Base-by-base conservation (phyloP, 2,113 vertebrate species). In the Diadophis punctatus region DNA sequence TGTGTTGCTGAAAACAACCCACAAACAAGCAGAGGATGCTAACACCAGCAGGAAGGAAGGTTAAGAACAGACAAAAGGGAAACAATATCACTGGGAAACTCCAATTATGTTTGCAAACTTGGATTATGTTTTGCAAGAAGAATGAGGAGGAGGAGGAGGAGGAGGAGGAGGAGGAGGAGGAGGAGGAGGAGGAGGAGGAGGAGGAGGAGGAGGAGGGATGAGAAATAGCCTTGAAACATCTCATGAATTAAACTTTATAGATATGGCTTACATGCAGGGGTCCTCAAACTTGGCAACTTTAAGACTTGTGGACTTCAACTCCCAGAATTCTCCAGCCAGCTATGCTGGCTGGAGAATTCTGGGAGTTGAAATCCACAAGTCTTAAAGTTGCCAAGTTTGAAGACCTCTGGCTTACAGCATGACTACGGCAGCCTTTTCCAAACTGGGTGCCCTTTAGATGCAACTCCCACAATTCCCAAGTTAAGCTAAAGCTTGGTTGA, bases 11-110 rank as follows among this genome's bases (percentile, higher is more conserved):
- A 18, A 89, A 49, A 91, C 94, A 87, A 10, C 8, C 3, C 92
- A 87, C 91, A 74, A 80, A 6, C 23, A 55, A 68, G 39, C 53
- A 3, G 88, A 93, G 90, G 93, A 88, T 93, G 0, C n/a, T 39
- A 56, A 84, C 43, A 27, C 43, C 27, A 9, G 0, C 1, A 95
- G 92, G 93, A 92, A 95, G 93, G 95, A 96, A 95, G 90, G 93
- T 87, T 91, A 92, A 85, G 93, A 93, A 93, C 93, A 93, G 89
- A 86, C 93, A 27, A 46, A 63, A 86, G 93, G 56, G 63, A 94
- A 94, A 39, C 55, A 12, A 8, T 14, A 18, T 0, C 46, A 3
- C 8, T 18, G 22, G 68, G 63, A 91, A 49, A 14, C 4, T 34
- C n/a, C 63, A 89, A n/a, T 55, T 1, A 0, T 23, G 43, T 53